Evolutionary conservation across 64 coral and sea anemone genomes (phyloP), one percentile per base, ranked within the genome.

Genomic region (Stylophora pistillata): DNA sequence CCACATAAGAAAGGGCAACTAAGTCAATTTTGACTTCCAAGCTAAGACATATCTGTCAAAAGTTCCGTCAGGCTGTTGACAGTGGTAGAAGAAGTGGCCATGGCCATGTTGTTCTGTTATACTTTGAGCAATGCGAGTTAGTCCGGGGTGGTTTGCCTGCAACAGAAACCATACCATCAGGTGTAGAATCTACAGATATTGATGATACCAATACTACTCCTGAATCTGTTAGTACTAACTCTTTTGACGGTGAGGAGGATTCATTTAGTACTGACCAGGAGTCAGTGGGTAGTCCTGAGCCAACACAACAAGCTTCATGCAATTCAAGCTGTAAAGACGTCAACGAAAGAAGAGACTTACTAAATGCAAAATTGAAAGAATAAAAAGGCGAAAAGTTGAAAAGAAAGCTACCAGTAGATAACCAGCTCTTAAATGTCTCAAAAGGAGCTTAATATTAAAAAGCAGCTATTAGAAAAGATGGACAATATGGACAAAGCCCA

Each of bases 401-500:
- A 69, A 91, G 78, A 63, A 91, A 91, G 60, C 78, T 85, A 60
- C 89, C 89, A 60, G 21, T 91, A 85, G 89, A 91, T 15, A 74
- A 29, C 72, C 89, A 91, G 78, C 78, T 91, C n/a, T 54, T 84
- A 68, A 84, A 74, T 91, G 73, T 91, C 89, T 74, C 89, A 91
- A 37, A 78, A 79, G 56, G 87, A 91, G 74, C 89, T 91, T 32
- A 78, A 91, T 56, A 85, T 91, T 56, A 91, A 91, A 70, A 91
- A 91, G 63, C 70, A 91, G 74, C 84, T 91, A 56, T 78, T 85
- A 34, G 15, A 91, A 20, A 85, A 78, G 78, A 91, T 91, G 89
- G 65, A 91, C 63, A 85, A 69, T 55, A 85, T 91, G 89, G 89
- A 91, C 89, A 91, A 91, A 91, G 89, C 89, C 89, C 75, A 91